phyloP scores from a whole-genome alignment of 2,113 vertebrate genomes.

The Onychostruthus taczanowskii region DNA sequence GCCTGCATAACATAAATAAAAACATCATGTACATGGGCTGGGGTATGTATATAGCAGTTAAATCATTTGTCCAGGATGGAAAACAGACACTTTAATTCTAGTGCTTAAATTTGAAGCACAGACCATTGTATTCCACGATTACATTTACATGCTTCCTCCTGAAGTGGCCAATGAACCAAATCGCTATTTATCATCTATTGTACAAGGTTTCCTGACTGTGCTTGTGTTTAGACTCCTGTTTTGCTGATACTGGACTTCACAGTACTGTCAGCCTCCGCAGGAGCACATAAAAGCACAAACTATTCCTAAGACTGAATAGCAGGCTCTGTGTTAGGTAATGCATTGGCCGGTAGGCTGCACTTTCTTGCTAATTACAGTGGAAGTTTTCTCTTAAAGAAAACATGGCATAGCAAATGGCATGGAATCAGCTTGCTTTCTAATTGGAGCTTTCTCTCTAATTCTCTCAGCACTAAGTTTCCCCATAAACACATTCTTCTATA shows the following conservation, averaged over 20 bases:
- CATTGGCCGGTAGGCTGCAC: neutral
- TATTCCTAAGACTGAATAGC: slow-evolving; percentile 6
- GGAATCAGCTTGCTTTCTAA: slow-evolving; percentile 43
- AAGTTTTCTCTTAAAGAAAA: slow-evolving; percentile 53
- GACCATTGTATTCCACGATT: slow-evolving; percentile 19
- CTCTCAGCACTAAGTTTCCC: slow-evolving; percentile 8
- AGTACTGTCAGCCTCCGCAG: slow-evolving; percentile 4
- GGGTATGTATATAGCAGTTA: neutral
- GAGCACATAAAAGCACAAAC: slow-evolving; percentile 18
- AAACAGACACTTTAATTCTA: neutral
- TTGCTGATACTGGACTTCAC: slow-evolving; percentile 41
- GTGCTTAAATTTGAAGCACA: neutral
- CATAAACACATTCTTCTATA: slow-evolving; percentile 50
- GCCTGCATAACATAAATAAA: neutral
- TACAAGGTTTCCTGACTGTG: slow-evolving; percentile 49
- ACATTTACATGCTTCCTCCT: slow-evolving; percentile 12
- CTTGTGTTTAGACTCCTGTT: slow-evolving; percentile 46
- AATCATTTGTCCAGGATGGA: neutral
- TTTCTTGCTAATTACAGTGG: slow-evolving; percentile 47
- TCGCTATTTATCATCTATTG: slow-evolving; percentile 47
- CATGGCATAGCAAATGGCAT: slow-evolving; percentile 33
- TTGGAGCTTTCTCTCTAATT: slow-evolving; percentile 26
- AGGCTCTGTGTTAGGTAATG: slow-evolving; percentile 5
- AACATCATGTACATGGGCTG: neutral
- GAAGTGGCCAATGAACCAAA: neutral